Evolutionary conservation across 35 echinoderm and acorn worm species (phyloP).

Genomic region (Apostichopus japonicus): DNA sequence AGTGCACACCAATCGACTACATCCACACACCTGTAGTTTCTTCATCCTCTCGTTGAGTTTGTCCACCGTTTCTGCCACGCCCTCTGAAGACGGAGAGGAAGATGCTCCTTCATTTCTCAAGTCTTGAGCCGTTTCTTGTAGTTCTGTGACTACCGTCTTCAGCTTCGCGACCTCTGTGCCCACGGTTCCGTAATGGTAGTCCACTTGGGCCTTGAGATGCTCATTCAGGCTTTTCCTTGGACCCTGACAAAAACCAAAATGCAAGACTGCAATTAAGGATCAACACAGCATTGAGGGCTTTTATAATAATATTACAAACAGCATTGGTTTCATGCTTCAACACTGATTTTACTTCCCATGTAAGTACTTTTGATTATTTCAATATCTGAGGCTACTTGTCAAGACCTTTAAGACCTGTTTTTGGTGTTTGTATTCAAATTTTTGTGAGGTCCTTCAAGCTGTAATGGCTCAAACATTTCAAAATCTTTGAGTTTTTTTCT

Average conservation of each 20-base stretch:
- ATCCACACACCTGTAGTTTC: slow-evolving; percentile 28
- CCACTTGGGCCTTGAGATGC: not conserved
- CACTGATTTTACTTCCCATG: no score
- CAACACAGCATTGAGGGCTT: not conserved
- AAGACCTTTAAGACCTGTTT: no score
- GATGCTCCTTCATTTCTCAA: not conserved
- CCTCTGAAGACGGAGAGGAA: not conserved
- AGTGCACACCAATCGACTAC: no score
- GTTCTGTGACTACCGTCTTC: not conserved
- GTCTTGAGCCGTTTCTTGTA: not conserved
- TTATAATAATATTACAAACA: not conserved
- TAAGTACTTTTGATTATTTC: no score
- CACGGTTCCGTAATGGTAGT: slow-evolving; percentile 1
- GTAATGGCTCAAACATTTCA: no score
- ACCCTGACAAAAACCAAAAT: not conserved
- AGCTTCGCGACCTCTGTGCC: not conserved
- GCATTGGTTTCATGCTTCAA: no score
- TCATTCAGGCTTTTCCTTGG: slow-evolving; percentile 20
- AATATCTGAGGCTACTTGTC: no score
- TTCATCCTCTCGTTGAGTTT: slow-evolving; percentile 57
- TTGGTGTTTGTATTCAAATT: no score
- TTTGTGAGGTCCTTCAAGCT: no score
- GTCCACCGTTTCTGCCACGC: not conserved
- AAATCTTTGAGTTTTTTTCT: no score
- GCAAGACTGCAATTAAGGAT: no score